phyloP scores from a whole-genome alignment of 2,888 invertebrate species.

The Drosophila fulvimacula region DNA sequence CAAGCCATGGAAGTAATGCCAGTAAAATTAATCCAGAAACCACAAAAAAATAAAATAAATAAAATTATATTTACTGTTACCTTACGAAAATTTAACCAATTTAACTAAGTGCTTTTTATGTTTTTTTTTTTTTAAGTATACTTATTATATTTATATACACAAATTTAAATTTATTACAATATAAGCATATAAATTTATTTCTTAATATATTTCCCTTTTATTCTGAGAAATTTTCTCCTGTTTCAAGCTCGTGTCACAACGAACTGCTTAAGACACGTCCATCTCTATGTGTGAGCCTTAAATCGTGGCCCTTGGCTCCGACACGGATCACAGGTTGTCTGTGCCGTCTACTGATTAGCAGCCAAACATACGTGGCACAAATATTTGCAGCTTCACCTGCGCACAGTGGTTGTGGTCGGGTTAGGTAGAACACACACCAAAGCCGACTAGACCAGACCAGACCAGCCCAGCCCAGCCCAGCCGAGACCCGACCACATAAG shows the following conservation, averaged over 20 bases:
- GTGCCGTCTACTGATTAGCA: slow-evolving; percentile 51
- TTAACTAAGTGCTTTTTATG: too few relatives aligned
- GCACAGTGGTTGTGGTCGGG: slow-evolving; percentile 1
- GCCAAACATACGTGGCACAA: slow-evolving; percentile 30
- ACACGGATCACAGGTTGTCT: slow-evolving; percentile 26
- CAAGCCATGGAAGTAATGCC: slow-evolving; percentile 31
- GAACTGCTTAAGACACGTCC: not conserved
- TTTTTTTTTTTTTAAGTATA: too few relatives aligned
- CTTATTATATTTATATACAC: not conserved
- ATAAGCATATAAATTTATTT: not conserved
- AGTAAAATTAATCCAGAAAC: not conserved
- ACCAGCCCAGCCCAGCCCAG: too few relatives aligned
- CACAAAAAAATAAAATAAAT: not conserved
- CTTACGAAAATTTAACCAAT: not conserved
- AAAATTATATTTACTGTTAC: not conserved
- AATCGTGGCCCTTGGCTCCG: slow-evolving; percentile 9
- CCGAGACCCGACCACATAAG: too few relatives aligned
- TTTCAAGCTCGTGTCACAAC: slow-evolving; percentile 1
- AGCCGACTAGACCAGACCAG: not conserved
- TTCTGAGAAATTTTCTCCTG: not conserved
- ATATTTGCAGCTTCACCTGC: slow-evolving; percentile 22
- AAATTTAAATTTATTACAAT: not conserved
- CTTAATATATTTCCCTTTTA: not conserved
- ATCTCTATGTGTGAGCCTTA: slow-evolving; percentile 11
- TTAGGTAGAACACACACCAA: slow-evolving; percentile 1